These are phyloP conservation scores for Callorhinus ursinus DNA, from an alignment of 2,113 vertebrate species.

Conservation along the genomic window DNA sequence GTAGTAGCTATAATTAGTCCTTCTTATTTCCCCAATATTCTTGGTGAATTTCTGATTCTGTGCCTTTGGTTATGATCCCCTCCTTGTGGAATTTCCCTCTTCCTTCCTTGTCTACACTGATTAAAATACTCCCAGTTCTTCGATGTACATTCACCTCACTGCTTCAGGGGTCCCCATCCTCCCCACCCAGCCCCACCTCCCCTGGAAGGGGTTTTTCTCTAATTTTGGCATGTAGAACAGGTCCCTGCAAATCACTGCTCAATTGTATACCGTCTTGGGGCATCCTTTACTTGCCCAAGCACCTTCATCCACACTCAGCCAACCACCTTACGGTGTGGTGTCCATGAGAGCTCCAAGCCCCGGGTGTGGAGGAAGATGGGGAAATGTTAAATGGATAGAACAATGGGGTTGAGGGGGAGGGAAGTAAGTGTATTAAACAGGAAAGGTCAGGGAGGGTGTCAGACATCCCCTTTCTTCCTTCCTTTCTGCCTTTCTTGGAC, in stretches of 20 bases:
- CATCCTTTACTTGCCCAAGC: not conserved
- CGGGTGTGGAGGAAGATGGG: not conserved
- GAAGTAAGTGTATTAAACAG: not conserved
- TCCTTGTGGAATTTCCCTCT: not conserved
- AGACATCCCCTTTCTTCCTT: not conserved
- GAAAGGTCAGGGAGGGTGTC: not conserved
- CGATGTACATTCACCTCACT: not conserved
- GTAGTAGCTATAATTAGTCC: not conserved
- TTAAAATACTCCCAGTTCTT: not conserved
- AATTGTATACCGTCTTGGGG: not conserved
- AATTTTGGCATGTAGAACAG: not conserved
- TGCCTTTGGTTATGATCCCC: not conserved
- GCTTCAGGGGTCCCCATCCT: not conserved
- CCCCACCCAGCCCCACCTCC: not conserved
- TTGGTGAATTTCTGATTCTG: constrained; percentile 30
- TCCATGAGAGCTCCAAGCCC: not conserved
- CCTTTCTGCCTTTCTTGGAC: not conserved
- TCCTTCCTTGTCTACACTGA: not conserved
- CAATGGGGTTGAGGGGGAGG: not conserved
- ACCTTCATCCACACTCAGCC: not conserved
- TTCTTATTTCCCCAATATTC: not conserved
- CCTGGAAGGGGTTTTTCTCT: not conserved
- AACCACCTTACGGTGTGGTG: not conserved
- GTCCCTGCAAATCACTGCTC: not conserved
- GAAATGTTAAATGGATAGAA: not conserved